phyloP scores from a whole-genome alignment of 2,888 invertebrate genomes.

The Acleris emargana region DNA sequence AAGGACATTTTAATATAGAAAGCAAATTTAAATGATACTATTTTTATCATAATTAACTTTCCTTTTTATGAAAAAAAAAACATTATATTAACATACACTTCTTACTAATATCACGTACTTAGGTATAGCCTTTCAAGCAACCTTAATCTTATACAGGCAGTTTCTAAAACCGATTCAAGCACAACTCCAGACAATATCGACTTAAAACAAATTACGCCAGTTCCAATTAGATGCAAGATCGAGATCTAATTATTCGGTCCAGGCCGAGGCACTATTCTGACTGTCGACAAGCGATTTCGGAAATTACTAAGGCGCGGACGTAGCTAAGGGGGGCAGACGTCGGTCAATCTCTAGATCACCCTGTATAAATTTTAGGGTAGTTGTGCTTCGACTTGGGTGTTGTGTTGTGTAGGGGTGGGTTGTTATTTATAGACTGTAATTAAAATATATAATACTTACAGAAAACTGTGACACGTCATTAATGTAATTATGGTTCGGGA shows the following conservation, averaged over 20 bases:
- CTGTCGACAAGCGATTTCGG: constrained; percentile 82
- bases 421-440: neutral
- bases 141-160: neutral
- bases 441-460: too few relatives aligned
- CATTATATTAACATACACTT: too few relatives aligned
- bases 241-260: constrained; percentile 77
- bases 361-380: constrained; percentile 33
- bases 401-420: constrained; percentile 25
- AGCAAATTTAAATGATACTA: too few relatives aligned
- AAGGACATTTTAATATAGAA: too few relatives aligned
- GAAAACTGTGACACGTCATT: too few relatives aligned
- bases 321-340: constrained; percentile 41
- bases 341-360: constrained; percentile 58
- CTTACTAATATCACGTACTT: too few relatives aligned
- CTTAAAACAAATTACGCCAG: constrained; percentile 52
- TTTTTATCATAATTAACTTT: too few relatives aligned
- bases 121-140: neutral
- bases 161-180: constrained; percentile 1
- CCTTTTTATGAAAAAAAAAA: too few relatives aligned
- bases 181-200: constrained; percentile 33
- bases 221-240: constrained; percentile 74
- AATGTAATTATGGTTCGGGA: too few relatives aligned
- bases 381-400: constrained; percentile 20
- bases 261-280: constrained; percentile 74
- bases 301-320: constrained; percentile 79